phyloP scores from a whole-genome alignment of 2,113 vertebrate genomes.

The Nycticorax nycticorax region DNA sequence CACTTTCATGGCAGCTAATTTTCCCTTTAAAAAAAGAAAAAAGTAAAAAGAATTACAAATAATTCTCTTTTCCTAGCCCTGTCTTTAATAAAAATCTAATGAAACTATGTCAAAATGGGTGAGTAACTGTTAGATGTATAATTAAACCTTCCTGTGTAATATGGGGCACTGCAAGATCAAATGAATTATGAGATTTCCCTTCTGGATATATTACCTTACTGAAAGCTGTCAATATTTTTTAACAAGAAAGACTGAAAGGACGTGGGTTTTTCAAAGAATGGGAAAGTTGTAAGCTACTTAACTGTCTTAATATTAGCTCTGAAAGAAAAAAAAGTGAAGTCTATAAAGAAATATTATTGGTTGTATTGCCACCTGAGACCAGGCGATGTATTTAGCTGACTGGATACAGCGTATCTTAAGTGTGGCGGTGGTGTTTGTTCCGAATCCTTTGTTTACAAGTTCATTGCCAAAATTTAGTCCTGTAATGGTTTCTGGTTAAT shows the following conservation, averaged over 20 bases:
- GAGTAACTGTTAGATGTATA: conserved; percentile 66
- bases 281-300: conserved; percentile 3
- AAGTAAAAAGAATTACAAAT: conserved; percentile 33
- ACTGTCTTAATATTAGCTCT: neutral
- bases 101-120: conserved; percentile 50
- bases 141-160: conserved; percentile 68
- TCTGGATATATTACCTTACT: conserved; percentile 30
- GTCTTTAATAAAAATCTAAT: conserved; percentile 68
- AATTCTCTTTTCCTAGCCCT: conserved; percentile 27
- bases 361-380: neutral
- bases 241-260: conserved; percentile 7
- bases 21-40: neutral
- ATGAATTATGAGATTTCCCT: conserved; percentile 45
- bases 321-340: neutral
- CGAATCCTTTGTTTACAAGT: neutral
- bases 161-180: conserved; percentile 29
- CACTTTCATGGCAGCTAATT: neutral
- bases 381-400: neutral
- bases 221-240: conserved; percentile 47
- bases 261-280: neutral
- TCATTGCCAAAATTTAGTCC: neutral
- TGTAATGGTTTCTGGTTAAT: neutral
- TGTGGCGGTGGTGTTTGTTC: neutral
- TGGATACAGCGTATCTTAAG: too few relatives aligned
- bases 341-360: neutral